These are phyloP conservation scores for Apamea crenata DNA, from an alignment of 2,888 invertebrate species.

Conservation along the genomic window DNA sequence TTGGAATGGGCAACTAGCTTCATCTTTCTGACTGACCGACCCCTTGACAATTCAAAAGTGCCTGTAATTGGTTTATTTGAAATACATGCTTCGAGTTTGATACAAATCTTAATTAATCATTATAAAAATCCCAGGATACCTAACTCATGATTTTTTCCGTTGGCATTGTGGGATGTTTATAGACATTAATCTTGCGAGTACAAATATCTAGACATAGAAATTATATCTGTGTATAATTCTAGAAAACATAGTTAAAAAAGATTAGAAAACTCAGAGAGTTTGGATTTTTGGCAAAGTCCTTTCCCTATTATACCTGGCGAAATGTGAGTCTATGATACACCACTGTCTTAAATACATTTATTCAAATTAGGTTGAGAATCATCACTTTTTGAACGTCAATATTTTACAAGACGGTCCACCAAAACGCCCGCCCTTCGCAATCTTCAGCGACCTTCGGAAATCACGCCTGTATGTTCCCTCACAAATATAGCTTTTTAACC, in stretches of 20 bases:
- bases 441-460: too few relatives aligned
- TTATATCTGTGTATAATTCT: background rate
- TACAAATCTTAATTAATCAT: background rate
- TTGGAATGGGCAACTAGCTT: too few relatives aligned
- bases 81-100: too few relatives aligned
- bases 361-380: background rate
- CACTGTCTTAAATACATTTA: too few relatives aligned
- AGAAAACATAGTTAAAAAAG: background rate
- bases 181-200: slow-evolving; percentile 21
- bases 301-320: background rate
- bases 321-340: background rate
- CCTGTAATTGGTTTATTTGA: too few relatives aligned
- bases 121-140: slow-evolving; percentile 6
- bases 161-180: slow-evolving; percentile 17
- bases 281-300: too few relatives aligned
- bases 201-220: slow-evolving; percentile 17
- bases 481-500: background rate
- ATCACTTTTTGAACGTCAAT: background rate
- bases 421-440: background rate
- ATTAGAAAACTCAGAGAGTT: too few relatives aligned
- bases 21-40: too few relatives aligned
- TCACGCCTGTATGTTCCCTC: too few relatives aligned
- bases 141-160: background rate
- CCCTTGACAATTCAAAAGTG: too few relatives aligned
- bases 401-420: background rate